A percentile compares a stretch with the other conserved stretches of the same genome.
Conservation (phyloP, 2,888 invertebrate genomes). For the Rotaria magnacalcarata region DNA sequence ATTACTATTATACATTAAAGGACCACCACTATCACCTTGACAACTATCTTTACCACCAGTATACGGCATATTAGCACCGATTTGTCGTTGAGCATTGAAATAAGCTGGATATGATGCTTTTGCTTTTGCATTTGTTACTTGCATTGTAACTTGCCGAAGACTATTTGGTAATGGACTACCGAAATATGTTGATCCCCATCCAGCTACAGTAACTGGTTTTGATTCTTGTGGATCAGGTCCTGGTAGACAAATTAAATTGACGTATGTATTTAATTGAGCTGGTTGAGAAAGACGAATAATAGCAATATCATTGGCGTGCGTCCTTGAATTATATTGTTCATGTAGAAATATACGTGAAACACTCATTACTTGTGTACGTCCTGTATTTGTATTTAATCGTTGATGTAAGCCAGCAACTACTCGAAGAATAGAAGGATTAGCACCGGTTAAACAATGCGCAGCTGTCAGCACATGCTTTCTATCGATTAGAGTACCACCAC, state of each 20-base stretch:
- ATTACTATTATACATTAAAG: not conserved
- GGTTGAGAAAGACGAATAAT: not conserved
- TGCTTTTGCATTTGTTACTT: not conserved
- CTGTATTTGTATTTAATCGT: not conserved
- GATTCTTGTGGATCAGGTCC: conserved; percentile 1
- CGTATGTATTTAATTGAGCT: not conserved
- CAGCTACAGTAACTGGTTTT: not conserved
- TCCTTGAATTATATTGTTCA: not conserved
- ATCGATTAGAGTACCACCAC: conserved; percentile 32
- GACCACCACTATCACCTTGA: conserved; percentile 31
- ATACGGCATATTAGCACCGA: not conserved
- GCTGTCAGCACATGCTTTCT: not conserved
- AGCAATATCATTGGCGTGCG: conserved; percentile 4
- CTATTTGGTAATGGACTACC: not conserved
- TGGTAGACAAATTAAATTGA: not conserved
- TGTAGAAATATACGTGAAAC: not conserved
- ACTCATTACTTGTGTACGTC: not conserved
- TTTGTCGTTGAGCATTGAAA: not conserved
- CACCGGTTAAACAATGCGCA: conserved; percentile 23
- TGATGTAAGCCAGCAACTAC: conserved; percentile 14
- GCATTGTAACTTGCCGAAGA: conserved; percentile 23
- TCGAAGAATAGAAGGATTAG: not conserved
- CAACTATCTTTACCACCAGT: conserved; percentile 7
- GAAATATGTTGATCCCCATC: not conserved
- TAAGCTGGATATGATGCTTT: not conserved